Evolutionary conservation across 2,113 vertebrate genomes (phyloP).

Genomic region (Podocnemis expansa): DNA sequence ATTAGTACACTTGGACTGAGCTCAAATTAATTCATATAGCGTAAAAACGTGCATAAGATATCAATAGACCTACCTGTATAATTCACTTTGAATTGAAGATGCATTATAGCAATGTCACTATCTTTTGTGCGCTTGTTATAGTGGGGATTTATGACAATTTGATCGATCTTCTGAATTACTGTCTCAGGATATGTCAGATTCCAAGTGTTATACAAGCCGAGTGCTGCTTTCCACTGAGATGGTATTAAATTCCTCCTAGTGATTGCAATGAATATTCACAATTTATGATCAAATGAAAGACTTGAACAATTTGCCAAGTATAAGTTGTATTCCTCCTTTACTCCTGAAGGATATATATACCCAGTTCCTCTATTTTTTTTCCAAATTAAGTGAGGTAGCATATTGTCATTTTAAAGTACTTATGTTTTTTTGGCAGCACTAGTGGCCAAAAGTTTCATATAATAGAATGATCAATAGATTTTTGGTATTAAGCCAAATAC

Average conservation of each 20-base stretch:
- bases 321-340: constrained; percentile 15
- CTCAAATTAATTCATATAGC: not conserved
- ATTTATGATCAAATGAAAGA: not conserved
- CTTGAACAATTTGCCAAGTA: not conserved
- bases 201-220: constrained; percentile 82
- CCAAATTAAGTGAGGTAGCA: constrained; percentile 1
- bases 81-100: constrained; percentile 81
- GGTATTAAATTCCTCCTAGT: constrained; percentile 85
- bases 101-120: constrained; percentile 90
- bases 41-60: not conserved
- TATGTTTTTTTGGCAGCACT: not conserved
- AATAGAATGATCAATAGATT: not conserved
- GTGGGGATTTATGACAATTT: constrained; percentile 83
- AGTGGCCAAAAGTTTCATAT: not conserved
- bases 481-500: constrained; percentile 23
- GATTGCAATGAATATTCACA: constrained; percentile 1
- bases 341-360: not conserved
- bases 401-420: not conserved
- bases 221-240: constrained; percentile 79
- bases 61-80: constrained; percentile 81
- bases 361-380: not conserved
- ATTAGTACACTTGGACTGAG: not conserved
- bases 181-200: constrained; percentile 61
- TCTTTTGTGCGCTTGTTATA: constrained; percentile 86
- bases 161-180: constrained; percentile 75